Base-by-base conservation (phyloP, 2,113 vertebrate genomes). In the Pterocles burchelli region DNA sequence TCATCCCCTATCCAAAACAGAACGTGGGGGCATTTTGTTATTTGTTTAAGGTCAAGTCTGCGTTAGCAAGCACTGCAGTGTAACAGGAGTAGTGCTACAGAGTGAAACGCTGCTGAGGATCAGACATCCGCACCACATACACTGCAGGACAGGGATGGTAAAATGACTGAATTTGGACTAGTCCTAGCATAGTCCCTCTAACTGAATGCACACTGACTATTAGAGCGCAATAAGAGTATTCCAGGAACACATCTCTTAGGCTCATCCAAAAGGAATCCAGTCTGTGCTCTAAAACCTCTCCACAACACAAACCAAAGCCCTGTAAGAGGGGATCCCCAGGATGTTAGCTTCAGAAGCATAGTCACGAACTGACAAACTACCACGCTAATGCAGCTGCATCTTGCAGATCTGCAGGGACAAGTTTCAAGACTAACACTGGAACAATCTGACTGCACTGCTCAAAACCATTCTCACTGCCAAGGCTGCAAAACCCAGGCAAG, bases 201-300 rank as follows among this genome's bases (percentile, higher is more conserved):
- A 57, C 70, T 75, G 15, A 92, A 19, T 0, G 3, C 18, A 85
- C n/a, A 26, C 16, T 1, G 2, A 29, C 74, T 77, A 58, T 43
- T 38, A 18, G 48, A 85, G 41, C 18, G 28, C 75, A 58, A 0
- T 3, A 34, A 43, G 6, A 70, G 63, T 51, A 88, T 74, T 94
- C 85, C 82, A 97, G 54, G 88, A 96, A 91, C 33, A 65, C 1
- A 1, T n/a, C 62, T 81, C 71, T 62, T 31, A 68, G 31, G 80
- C 51, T 93, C 88, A 94, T 74, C 15, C 43, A 66, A 90, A 93
- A 93, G 68, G 85, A 95, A 95, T 88, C 55, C 51, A 51, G 46
- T 52, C 48, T 63, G 68, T 63, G 22, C 76, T 96, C 65, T 83
- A 94, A 93, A 93, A 73, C 19, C 59, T 81, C 77, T 84, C 80